Conservation (phyloP, 2,113 vertebrate genomes). For the Indicator maculatus region DNA sequence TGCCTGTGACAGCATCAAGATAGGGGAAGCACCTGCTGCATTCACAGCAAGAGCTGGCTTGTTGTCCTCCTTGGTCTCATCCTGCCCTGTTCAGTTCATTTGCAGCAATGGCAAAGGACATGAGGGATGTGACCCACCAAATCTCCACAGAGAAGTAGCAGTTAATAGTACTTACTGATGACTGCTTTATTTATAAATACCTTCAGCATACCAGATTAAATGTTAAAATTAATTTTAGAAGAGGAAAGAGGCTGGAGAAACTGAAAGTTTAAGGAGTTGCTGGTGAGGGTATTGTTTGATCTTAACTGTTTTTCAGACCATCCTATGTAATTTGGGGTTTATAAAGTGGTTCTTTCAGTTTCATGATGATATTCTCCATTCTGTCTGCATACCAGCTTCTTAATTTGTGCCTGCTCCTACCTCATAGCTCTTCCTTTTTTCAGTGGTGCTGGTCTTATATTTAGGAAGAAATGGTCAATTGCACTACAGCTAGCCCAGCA, state of each 20-base stretch:
- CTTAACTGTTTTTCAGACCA: not conserved
- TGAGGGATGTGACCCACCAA: not conserved
- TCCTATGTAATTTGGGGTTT: not conserved
- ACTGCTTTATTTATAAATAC: not conserved
- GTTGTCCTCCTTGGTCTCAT: not conserved
- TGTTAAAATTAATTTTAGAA: not conserved
- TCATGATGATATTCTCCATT: not conserved
- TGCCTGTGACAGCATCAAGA: not conserved
- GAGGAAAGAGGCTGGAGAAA: not conserved
- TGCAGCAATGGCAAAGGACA: not conserved
- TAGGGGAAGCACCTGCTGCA: rapidly evolving
- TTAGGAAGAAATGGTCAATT: not conserved
- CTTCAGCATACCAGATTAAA: not conserved
- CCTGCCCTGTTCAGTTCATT: not conserved
- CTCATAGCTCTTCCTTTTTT: not conserved
- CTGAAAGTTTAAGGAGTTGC: not conserved
- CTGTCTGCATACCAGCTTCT: rapidly evolving
- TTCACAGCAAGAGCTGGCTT: not conserved
- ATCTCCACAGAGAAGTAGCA: not conserved
- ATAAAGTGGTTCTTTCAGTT: not conserved
- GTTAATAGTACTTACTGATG: not conserved
- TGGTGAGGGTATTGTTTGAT: not conserved
- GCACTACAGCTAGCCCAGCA: not conserved
- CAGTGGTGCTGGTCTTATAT: not conserved
- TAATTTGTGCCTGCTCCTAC: not conserved